A percentile compares a stretch with the other conserved stretches of the same genome.
These are phyloP conservation scores for Cervus canadensis DNA, from an alignment of 2,113 vertebrate species.

Conservation along the genomic window DNA sequence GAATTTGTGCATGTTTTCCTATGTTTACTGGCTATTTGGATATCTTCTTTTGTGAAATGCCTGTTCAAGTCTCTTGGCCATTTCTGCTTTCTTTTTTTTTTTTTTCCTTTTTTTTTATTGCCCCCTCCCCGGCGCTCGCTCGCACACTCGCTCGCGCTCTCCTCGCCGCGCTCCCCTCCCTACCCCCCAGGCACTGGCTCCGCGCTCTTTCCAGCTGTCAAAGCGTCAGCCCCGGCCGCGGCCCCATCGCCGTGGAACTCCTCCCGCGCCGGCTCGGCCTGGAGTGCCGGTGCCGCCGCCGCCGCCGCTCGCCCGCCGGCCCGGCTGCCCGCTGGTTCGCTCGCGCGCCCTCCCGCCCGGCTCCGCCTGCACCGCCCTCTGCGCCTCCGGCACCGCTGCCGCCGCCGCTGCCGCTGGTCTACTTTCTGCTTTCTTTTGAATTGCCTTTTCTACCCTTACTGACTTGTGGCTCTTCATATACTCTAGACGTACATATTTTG, in stretches of 20 bases:
- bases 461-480: not conserved
- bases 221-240: slow-evolving; percentile 87
- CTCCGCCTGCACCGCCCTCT: slow-evolving; percentile 75
- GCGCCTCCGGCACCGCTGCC: slow-evolving; percentile 62
- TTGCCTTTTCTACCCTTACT: not conserved
- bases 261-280: slow-evolving; percentile 74
- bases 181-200: slow-evolving; percentile 71
- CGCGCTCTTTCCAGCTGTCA: slow-evolving; percentile 90
- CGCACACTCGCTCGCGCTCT: no score
- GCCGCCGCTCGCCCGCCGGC: slow-evolving; percentile 32
- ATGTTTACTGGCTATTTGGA: not conserved
- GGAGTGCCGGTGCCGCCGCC: slow-evolving; percentile 44
- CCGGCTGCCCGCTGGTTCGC: slow-evolving; percentile 21
- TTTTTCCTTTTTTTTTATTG: no score
- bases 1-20: not conserved
- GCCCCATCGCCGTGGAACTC: slow-evolving; percentile 88
- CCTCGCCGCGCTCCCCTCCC: no score
- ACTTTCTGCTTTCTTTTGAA: slow-evolving; percentile 22
- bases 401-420: slow-evolving; percentile 65
- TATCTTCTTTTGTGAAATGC: not conserved
- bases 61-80: not conserved
- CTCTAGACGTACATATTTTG: not conserved
- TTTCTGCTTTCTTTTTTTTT: not conserved
- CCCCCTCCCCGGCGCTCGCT: no score
- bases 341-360: slow-evolving; percentile 43